A percentile compares a stretch with the other conserved stretches of the same genome.
Conservation (phyloP, 2,888 invertebrate genomes). For the Imbricaverruca yamaguchii region DNA sequence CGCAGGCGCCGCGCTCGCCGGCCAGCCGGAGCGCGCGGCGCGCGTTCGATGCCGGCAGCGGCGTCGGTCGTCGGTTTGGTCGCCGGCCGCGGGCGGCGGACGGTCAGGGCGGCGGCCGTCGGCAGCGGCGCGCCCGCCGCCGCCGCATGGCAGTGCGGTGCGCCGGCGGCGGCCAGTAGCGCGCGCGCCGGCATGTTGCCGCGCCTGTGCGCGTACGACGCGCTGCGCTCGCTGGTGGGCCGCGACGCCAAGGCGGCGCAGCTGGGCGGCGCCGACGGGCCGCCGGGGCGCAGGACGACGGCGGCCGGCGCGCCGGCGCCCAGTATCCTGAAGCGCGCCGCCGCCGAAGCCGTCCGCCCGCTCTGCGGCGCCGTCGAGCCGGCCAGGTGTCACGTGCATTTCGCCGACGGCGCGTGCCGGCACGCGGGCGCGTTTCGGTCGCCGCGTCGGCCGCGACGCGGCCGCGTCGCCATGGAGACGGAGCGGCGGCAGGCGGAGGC, state of each 20-base stretch:
- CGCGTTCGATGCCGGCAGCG: background rate
- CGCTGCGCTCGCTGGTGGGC: background rate
- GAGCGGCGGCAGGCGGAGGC: background rate
- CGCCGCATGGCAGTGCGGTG: background rate
- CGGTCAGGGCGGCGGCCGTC: background rate
- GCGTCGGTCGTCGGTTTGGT: background rate
- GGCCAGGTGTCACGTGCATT: background rate
- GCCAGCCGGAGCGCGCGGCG: background rate
- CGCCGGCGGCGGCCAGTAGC: background rate
- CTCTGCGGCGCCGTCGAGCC: slow-evolving; percentile 1
- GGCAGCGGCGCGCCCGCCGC: background rate
- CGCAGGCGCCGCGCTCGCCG: background rate
- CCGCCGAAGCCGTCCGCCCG: background rate
- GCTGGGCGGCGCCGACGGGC: background rate
- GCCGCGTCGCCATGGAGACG: background rate
- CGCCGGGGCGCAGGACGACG: background rate
- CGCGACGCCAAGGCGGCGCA: background rate
- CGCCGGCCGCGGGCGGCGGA: background rate
- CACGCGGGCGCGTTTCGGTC: background rate
- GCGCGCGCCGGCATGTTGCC: background rate
- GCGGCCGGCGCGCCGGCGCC: background rate
- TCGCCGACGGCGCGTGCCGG: background rate
- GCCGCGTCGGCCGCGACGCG: background rate
- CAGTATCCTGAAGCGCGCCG: background rate
- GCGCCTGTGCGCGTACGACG: background rate